A percentile compares a stretch with the other conserved stretches of the same genome.
phyloP scores from a whole-genome alignment of 2,113 vertebrate species.

The Sporophila hypoxantha region DNA sequence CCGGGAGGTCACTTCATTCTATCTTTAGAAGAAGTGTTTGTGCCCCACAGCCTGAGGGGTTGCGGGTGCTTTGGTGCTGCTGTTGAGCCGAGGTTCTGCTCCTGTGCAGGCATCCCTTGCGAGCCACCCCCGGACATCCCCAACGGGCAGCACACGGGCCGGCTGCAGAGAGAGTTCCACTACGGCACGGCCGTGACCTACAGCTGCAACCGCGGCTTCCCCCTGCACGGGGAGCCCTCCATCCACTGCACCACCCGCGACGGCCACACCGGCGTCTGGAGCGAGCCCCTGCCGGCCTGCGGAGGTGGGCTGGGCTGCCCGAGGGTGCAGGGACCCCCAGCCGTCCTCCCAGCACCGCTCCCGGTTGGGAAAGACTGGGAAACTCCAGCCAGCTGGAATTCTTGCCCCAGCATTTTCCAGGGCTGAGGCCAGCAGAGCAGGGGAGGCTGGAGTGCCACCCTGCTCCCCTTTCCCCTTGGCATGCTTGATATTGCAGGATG shows the following conservation, averaged over 20 bases:
- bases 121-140: conserved; percentile 39
- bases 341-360: fast-evolving
- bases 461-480: fast-evolving
- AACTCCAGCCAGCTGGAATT: background rate
- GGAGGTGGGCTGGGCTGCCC: conserved; percentile 1
- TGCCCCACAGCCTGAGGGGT: background rate
- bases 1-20: background rate
- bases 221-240: conserved; percentile 31
- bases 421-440: background rate
- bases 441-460: background rate
- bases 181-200: conserved; percentile 45
- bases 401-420: fast-evolving
- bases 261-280: conserved; percentile 50
- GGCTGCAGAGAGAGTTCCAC: background rate
- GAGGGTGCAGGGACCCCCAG: fast-evolving
- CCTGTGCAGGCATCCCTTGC: conserved; percentile 56
- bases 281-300: background rate
- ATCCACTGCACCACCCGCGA: conserved; percentile 60
- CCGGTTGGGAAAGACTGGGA: fast-evolving
- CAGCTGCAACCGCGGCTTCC: conserved; percentile 2
- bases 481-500: fast-evolving
- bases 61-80: background rate
- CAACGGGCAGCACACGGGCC: conserved; percentile 26
- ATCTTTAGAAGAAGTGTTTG: background rate
- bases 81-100: background rate